Conservation (phyloP, 1,140 invertebrate genomes). For the Microplitis mediator region DNA sequence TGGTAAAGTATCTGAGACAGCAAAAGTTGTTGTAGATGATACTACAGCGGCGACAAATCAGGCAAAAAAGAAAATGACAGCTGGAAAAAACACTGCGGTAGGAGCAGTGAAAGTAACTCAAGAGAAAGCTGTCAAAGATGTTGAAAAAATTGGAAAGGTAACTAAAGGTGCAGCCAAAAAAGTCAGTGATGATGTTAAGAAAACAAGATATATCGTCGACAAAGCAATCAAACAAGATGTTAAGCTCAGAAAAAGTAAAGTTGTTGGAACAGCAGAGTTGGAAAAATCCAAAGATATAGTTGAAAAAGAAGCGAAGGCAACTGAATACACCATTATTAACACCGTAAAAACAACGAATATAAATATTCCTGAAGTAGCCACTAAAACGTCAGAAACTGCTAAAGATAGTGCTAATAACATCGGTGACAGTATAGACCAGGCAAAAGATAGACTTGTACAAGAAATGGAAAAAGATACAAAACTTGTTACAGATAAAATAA, state of each 20-base stretch:
- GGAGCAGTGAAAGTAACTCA: slow-evolving; percentile 35
- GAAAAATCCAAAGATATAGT: too few relatives aligned
- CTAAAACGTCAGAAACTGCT: slow-evolving; percentile 30
- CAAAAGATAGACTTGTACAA: slow-evolving; percentile 37
- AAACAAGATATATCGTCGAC: neutral
- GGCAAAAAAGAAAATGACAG: neutral
- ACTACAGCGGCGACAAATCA: too few relatives aligned
- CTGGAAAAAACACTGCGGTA: slow-evolving; percentile 17
- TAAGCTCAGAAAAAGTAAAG: slow-evolving; percentile 9
- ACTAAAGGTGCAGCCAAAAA: slow-evolving; percentile 19
- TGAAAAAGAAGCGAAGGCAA: too few relatives aligned
- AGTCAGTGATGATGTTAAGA: slow-evolving; percentile 20
- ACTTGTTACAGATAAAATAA: neutral
- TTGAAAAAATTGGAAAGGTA: slow-evolving; percentile 28
- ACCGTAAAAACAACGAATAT: too few relatives aligned
- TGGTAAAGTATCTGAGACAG: too few relatives aligned
- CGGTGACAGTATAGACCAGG: slow-evolving; percentile 32
- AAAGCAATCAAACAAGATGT: neutral
- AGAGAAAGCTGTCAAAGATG: neutral
- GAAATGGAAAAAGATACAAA: neutral
- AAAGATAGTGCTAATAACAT: slow-evolving; percentile 39
- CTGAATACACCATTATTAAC: too few relatives aligned
- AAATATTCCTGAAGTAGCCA: too few relatives aligned
- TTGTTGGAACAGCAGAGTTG: neutral
- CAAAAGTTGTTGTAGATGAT: too few relatives aligned